Base-by-base conservation (phyloP, 2,888 invertebrate species). In the Argyresthia goedartella region DNA sequence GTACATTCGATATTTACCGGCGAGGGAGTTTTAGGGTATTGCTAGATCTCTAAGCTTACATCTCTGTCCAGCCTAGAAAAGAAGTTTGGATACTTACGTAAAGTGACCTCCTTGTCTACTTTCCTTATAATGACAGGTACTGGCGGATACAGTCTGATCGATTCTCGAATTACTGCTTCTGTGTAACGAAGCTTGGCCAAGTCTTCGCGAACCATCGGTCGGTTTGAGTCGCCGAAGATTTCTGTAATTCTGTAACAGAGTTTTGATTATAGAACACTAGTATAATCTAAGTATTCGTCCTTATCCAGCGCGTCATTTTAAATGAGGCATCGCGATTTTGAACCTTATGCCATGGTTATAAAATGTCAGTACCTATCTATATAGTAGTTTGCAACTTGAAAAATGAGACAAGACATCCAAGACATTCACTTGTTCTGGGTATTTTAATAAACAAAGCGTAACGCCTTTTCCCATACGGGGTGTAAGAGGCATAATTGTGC, bases 141-240 rank as follows among this genome's bases (percentile, higher is more conserved):
- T 10, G 73, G 63, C 1, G 86, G 84, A 57, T 80, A 84, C 11
- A 86, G 52, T 50, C 85, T 63, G 53, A 85, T 56, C 0, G 78
- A 71, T 62, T 86, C 85, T 56, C 84, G 84, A 42, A 85, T 75
- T 1, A 81, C 77, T 47, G 75, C 61, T 57, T 85, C 86, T 50
- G 78, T 57, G 58, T 79, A 80, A 53, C 72, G 70, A 64, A 86
- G 67, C 44, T 73, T 70, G 25, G 70, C 60, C 39, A 85, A 59
- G 57, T 82, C 78, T 39, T 67, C 64, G 45, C 64, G 60, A 39
- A 57, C 67, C 8, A 76, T 60, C 11, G 59, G 56, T 10, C 68
- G 57, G 2, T 64, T 59, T 1, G 64, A 62, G 51, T 61, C 59
- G 1, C 73, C 73, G 39, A 76, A 64, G 4, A 36, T 36, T 10